Evolutionary conservation across 2,113 vertebrate genomes (phyloP), one percentile per base, ranked within the genome.

Genomic region (Prietella phreatophila): DNA sequence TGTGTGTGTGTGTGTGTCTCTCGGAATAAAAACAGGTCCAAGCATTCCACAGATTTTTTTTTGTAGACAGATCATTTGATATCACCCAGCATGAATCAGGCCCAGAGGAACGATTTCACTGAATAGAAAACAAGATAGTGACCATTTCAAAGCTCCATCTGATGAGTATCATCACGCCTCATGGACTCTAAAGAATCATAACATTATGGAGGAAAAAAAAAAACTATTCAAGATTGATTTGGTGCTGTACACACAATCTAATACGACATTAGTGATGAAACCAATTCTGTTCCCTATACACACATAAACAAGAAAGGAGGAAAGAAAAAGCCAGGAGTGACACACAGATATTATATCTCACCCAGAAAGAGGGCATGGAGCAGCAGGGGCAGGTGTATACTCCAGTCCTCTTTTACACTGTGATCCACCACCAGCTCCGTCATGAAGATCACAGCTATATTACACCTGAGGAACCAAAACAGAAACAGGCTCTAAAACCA

Each of bases 351-450:
- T 71, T 22, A 8, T 36, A 91, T 19, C 96, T 92, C 95, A 98
- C 98, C 98, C 90, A 99, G 93, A 92, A 99, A 99, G 88, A 99
- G 96, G 8, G 98, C 98, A 47, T 99, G 98, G 20, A 99, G 95
- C 39, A 99, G 91, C 17, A 99, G 93, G 0, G 98, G 98, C 3
- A 99, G 96, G 80, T 99, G 98, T 63, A 99, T 94, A 39, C 97
- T 97, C 98, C 98, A 99, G 84, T 99, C 98, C 92, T 98, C 98
- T 92, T 97, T 96, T 88, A 99, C 97, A 42, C 98, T 98, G 94
- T 99, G 98, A 92, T 99, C 98, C 91, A 98, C 97, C 91, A 99
- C 97, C 97, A 99, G 97, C 92, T 99, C 98, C 19, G 98, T 98
- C 97, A 99, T 98, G 87, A 99, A 99, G 89, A 99, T 99, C 86